Base-by-base conservation (phyloP, 2,888 invertebrate genomes). In the Lochmaea crataegi region DNA sequence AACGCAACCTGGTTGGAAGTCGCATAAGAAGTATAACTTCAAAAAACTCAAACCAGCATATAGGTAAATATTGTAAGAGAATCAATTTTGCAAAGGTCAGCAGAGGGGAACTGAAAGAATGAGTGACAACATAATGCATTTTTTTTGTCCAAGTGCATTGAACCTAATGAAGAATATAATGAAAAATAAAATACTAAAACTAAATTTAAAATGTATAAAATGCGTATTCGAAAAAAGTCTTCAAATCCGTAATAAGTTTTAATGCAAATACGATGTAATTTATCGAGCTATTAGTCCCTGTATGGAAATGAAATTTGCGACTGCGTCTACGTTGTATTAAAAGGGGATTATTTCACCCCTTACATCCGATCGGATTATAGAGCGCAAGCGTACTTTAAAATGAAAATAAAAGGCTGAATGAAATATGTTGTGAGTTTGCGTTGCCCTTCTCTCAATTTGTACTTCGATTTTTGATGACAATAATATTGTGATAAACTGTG, bases 391-490 rank as follows among this genome's bases (percentile, higher is more conserved):
- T 64, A 41, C n/a, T 22, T 56, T 18, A 38, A 53, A 32, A 41
- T 53, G 51, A 64, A 63, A 53, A 63, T 22, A 69, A 65, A 41
- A 70, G 65, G 53, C 51, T 64, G 56, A 70, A 70, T 70, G 53
- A 41, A 41, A 69, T 32, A 64, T 63, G 63, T 57, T 57, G 70
- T 70, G 70, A 70, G 70, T 26, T 70, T 70, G 70, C 70, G 71
- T 74, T 71, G 65, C 32, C 60, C 70, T 65, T 73, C 63, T 60
- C 56, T 67, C 42, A 65, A 67, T 63, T 74, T 69, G 42, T 71
- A 68, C 66, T 75, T 75, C 74, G 77, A 74, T 77, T 75, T 75
- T 74, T 69, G 70, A 75, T 75, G 75, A 75, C 73, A 76, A 76
- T 75, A 74, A 69, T 68, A 74, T 74, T 72, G 75, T 69, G 74